Conservation (phyloP, 2,113 vertebrate species). For the Gallinago jamesoni region DNA sequence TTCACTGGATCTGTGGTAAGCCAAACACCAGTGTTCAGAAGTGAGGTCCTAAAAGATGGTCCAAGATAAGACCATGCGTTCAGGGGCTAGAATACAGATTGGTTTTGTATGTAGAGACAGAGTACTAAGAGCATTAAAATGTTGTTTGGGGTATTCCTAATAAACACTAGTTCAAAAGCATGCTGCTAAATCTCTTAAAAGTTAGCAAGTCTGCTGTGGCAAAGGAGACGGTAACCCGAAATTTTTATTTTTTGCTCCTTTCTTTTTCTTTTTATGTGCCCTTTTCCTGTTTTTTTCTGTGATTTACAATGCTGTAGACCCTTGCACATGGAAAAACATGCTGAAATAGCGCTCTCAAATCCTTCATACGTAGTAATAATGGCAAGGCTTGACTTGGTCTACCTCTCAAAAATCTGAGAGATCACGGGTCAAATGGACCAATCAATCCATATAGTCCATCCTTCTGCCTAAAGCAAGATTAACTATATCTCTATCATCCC, state of each 20-base stretch:
- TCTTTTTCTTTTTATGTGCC: neutral
- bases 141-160: neutral
- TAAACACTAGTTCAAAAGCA: neutral
- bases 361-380: neutral
- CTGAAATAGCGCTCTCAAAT: neutral
- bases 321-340: fast-evolving
- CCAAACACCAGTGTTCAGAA: neutral
- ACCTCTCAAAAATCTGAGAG: neutral
- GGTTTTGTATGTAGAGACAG: neutral
- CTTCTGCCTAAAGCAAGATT: neutral
- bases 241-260: neutral
- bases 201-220: neutral
- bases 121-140: neutral
- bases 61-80: neutral
- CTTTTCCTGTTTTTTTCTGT: neutral
- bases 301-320: neutral
- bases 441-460: neutral
- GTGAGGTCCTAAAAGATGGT: neutral
- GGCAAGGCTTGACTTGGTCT: neutral
- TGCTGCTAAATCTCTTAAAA: neutral
- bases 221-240: neutral
- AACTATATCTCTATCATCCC: neutral
- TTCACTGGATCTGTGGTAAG: neutral
- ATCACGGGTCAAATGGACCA: neutral
- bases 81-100: neutral